phyloP scores from a whole-genome alignment of 2,113 vertebrate genomes.

The Todiramphus chloris region DNA sequence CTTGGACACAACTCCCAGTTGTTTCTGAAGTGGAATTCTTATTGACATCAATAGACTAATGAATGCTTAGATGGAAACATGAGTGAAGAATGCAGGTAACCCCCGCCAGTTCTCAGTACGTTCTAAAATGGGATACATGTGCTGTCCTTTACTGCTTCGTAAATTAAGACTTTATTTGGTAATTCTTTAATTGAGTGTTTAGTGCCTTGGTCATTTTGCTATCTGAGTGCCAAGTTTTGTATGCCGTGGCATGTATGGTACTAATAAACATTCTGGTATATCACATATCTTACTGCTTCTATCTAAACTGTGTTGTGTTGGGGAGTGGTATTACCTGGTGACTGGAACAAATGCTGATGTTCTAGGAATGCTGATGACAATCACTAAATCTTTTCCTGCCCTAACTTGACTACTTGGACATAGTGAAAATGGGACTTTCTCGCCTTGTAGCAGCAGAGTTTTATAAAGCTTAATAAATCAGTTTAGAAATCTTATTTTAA shows the following conservation, averaged over 20 bases:
- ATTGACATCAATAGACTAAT: rapidly evolving
- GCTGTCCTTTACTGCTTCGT: background rate
- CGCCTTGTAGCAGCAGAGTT: background rate
- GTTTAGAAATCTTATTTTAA: background rate
- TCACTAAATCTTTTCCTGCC: background rate
- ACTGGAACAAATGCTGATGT: background rate
- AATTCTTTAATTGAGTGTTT: background rate
- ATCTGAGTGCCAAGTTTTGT: background rate
- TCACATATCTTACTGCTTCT: background rate
- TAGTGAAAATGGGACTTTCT: background rate
- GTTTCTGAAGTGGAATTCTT: background rate
- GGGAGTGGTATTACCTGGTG: background rate
- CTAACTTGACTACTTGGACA: background rate
- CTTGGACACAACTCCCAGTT: background rate
- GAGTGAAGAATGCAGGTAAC: background rate
- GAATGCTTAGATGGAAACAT: background rate
- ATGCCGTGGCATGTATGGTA: background rate
- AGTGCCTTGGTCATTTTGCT: background rate
- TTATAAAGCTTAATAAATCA: background rate
- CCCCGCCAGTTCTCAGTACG: background rate
- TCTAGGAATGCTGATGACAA: background rate
- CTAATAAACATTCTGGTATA: background rate
- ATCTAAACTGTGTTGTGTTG: background rate
- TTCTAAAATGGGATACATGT: background rate
- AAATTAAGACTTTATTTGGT: background rate